Evolutionary conservation across 2,113 vertebrate species (phyloP), one percentile per base, ranked within the genome.

Genomic region (Leptobrachium ailaonicum): DNA sequence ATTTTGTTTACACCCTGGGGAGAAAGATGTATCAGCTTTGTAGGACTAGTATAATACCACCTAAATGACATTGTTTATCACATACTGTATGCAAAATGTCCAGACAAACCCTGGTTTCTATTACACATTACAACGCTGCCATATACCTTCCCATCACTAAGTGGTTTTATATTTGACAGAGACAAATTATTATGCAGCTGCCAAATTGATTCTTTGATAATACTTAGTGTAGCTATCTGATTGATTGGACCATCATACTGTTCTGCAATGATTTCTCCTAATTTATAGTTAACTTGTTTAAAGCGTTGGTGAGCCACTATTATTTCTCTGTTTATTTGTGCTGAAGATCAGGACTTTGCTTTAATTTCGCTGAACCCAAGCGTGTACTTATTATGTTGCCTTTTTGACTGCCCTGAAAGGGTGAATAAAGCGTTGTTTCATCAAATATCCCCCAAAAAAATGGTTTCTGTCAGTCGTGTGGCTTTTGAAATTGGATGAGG

Each of bases 91-190:
- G 12, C 41, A 60, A n/a, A 41, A 5, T 3, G n/a, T n/a, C 66
- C 72, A 62, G 53, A n/a, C 63, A 47, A 14, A 41, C 41, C 41
- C 20, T 20, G 64, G 53, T 69, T 81, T 68, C 66, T 75, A 9
- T 75, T 81, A 45, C 79, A 68, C 50, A 47, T 67, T 53, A 68
- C 40, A 68, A 41, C 60, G 54, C 64, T 2, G 42, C 20, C 73
- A n/a, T 74, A 69, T 75, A 81, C 67, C 79, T 64, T 56, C n/a
- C 62, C 41, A 8, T 69, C 71, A 62, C 72, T 81, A 81, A 81
- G 79, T 81, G 79, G 71, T 75, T 81, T 81, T 63, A 81, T 56
- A 75, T 74, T 68, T 81, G 79, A 81, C 79, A 81, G 79, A 81
- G 79, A 81, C 66, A 75, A 69, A 81, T 75, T 68, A 81, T 74